Percentiles rank a stretch among this genome's conserved stretches.
These are phyloP conservation scores for Isurus oxyrinchus DNA, from an alignment of 2,113 vertebrate genomes.

Conservation along the genomic window DNA sequence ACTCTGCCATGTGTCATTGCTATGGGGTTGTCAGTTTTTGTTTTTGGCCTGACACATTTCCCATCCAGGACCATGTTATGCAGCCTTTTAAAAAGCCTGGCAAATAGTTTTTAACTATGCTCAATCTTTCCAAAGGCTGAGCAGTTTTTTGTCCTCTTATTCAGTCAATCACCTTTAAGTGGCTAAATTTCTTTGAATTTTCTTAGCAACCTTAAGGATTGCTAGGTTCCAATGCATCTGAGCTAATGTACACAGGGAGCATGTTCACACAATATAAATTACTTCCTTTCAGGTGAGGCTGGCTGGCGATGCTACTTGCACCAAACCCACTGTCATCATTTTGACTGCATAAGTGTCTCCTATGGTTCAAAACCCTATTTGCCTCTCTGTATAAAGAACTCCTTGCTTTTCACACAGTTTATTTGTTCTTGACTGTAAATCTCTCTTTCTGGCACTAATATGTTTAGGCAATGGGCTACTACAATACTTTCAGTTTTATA, in stretches of 20 bases:
- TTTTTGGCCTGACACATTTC: neutral
- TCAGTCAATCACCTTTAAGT: neutral
- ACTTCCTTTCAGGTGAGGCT: neutral
- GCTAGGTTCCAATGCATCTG: neutral
- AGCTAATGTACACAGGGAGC: neutral
- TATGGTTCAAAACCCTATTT: neutral
- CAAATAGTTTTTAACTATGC: neutral
- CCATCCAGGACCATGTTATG: neutral
- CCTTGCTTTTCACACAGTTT: neutral
- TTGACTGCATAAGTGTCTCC: neutral
- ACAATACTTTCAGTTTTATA: neutral
- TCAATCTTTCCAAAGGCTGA: neutral
- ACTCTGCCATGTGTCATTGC: neutral
- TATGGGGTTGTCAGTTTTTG: neutral
- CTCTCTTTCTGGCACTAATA: neutral
- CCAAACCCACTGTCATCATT: neutral
- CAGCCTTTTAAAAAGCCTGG: neutral
- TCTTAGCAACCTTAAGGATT: neutral
- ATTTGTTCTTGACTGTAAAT: neutral
- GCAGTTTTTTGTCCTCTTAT: neutral
- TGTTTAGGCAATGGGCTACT: neutral
- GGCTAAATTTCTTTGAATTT: neutral
- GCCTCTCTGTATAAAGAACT: neutral
- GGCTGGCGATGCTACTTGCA: neutral
- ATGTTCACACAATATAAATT: neutral